Conservation (phyloP, 2,113 vertebrate genomes). For the Daubentonia madagascariensis region DNA sequence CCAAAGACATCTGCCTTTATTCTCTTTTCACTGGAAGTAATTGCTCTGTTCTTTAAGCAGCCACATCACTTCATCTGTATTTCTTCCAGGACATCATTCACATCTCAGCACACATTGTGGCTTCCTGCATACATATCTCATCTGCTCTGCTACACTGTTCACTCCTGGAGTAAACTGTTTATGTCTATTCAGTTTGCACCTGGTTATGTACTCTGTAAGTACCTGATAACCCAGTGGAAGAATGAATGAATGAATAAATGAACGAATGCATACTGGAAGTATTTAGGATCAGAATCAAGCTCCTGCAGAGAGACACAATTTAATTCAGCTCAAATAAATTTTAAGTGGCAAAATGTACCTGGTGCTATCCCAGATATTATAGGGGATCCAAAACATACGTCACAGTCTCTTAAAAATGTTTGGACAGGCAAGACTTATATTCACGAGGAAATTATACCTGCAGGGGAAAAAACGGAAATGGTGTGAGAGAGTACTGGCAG, state of each 20-base stretch:
- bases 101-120: neutral
- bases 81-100: neutral
- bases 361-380: neutral
- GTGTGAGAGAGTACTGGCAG: neutral
- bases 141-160: neutral
- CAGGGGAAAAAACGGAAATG: neutral
- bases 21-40: neutral
- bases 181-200: neutral
- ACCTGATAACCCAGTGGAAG: neutral
- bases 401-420: neutral
- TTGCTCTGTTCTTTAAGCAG: neutral
- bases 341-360: neutral
- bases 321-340: slow-evolving; percentile 2
- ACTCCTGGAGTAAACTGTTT: neutral
- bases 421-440: neutral
- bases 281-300: neutral
- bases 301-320: neutral
- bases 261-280: neutral
- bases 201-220: neutral
- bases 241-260: neutral
- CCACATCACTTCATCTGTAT: neutral
- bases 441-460: slow-evolving; percentile 12
- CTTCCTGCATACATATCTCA: neutral
- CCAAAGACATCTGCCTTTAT: neutral
- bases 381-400: neutral